A percentile compares a stretch with the other conserved stretches of the same genome.
These are phyloP conservation scores for Brachionus asplanchnoidis DNA, from an alignment of 1,140 invertebrate genomes.

Conservation along the genomic window DNA sequence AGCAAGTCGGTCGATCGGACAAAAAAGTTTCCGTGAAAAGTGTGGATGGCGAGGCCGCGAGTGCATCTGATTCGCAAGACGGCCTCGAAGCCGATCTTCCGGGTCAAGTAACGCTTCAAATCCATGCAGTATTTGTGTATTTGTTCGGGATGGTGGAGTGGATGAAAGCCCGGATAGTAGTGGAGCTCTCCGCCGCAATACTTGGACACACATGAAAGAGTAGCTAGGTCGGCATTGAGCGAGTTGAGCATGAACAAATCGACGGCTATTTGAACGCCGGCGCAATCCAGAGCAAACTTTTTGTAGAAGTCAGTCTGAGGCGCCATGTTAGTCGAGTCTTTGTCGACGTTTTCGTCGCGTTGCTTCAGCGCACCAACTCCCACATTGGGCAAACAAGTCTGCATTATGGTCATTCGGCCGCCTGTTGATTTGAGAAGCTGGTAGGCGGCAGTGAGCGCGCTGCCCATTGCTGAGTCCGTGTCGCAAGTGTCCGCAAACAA, in stretches of 20 bases:
- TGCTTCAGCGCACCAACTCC: slow-evolving; percentile 79
- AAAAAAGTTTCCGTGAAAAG: slow-evolving; percentile 99
- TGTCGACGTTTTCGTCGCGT: slow-evolving; percentile 59
- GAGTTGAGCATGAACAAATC: slow-evolving; percentile 89
- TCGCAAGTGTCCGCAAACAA: slow-evolving; percentile 70
- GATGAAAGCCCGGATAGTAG: slow-evolving; percentile 83
- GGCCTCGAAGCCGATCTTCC: slow-evolving; percentile 97
- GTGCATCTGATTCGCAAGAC: slow-evolving; percentile 95
- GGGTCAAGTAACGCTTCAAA: slow-evolving; percentile 80
- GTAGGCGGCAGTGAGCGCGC: slow-evolving; percentile 82
- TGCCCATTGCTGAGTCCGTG: slow-evolving; percentile 76
- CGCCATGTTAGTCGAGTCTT: slow-evolving; percentile 66
- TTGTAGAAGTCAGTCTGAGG: slow-evolving; percentile 98
- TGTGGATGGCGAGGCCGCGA: slow-evolving; percentile 81
- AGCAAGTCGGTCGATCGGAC: slow-evolving; percentile 93
- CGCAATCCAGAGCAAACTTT: slow-evolving; percentile 87
- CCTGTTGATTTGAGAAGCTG: slow-evolving; percentile 87
- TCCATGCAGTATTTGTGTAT: slow-evolving; percentile 71
- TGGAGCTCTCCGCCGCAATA: slow-evolving; percentile 90
- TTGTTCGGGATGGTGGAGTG: slow-evolving; percentile 64
- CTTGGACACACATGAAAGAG: slow-evolving; percentile 70
- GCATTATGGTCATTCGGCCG: slow-evolving; percentile 88
- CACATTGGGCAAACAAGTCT: slow-evolving; percentile 79
- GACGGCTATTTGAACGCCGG: slow-evolving; percentile 87
- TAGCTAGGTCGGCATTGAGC: slow-evolving; percentile 80